These are phyloP conservation scores for Pseudomyrmex gracilis DNA, from an alignment of 1,140 invertebrate genomes.

Conservation along the genomic window DNA sequence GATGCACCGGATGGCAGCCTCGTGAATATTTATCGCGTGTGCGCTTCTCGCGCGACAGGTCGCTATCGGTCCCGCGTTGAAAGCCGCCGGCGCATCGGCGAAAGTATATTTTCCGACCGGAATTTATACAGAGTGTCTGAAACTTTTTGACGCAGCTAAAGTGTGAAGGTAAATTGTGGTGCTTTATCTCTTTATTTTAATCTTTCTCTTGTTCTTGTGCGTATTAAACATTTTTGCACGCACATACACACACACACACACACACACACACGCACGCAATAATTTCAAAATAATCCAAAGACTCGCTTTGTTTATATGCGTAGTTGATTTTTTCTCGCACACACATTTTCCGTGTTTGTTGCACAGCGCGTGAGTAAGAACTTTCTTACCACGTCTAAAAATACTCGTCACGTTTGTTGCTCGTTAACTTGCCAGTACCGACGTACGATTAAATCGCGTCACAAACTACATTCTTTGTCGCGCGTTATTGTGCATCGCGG, in stretches of 20 bases:
- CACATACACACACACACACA: too few species aligned
- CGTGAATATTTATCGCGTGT: conserved; percentile 69
- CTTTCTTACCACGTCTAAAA: conserved; percentile 66
- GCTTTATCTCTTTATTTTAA: background rate
- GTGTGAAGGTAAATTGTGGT: background rate
- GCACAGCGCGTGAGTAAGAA: conserved; percentile 43
- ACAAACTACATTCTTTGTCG: conserved; percentile 71
- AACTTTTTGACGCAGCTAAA: too few species aligned
- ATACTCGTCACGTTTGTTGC: conserved; percentile 52
- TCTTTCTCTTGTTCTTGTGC: too few species aligned
- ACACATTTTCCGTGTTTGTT: too few species aligned
- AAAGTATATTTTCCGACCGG: conserved; percentile 28
- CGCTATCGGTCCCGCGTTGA: conserved; percentile 63
- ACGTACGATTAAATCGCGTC: conserved; percentile 68
- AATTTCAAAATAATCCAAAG: too few species aligned
- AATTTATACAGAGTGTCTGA: conserved; percentile 28
- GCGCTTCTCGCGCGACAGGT: conserved; percentile 52
- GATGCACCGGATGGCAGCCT: conserved; percentile 61
- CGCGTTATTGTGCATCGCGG: conserved; percentile 65
- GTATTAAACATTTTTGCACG: too few species aligned
- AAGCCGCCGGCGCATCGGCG: conserved; percentile 4
- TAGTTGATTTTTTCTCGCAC: too few species aligned
- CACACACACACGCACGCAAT: too few species aligned
- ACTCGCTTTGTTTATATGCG: too few species aligned
- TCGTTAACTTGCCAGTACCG: conserved; percentile 23